Base-by-base conservation (phyloP, 2,888 invertebrate genomes). In the Eupeodes luniger region DNA sequence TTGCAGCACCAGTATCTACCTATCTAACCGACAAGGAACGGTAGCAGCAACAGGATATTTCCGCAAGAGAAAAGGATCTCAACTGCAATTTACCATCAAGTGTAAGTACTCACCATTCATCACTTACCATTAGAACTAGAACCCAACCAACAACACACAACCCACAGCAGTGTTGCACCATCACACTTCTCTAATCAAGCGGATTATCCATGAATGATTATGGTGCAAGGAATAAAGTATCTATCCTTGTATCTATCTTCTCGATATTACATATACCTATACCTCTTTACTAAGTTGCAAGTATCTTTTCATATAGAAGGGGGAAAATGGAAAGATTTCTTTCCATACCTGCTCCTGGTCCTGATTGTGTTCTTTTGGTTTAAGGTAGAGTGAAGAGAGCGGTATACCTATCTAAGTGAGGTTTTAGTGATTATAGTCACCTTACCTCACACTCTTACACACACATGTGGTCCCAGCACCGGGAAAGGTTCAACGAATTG, bases 151-250 rank as follows among this genome's bases (percentile, higher is more conserved):
- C 66, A 66, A 47, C 19, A 53, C 55, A 67, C 14, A 40, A 19
- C 27, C 27, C 36, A 40, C 44, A 40, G 19, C 4, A 27, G 66
- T 44, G n/a, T 27, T 64, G 70, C 69, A 74, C 51, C 80, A 87
- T 84, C 81, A 77, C 87, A 81, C 81, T 78, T 64, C 70, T 81
- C 85, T 81, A 88, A 88, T 88, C 88, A 88, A 85, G 81, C 81
- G 88, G 88, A 88, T 88, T 88, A 88, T 85, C 88, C 75, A 74
- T 88, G 88, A 88, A 88, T 88, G 88, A 88, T 88, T 88, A 88
- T 81, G 81, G 85, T 85, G 85, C 85, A 75, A 74, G 80, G 57
- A 78, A 27, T 27, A 70, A 70, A 76, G 84, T 77, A 72, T 81
- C 72, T 82, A 62, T 62, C 47, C 70, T 44, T 44, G 70, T 44